These are phyloP conservation scores for Cephonodes hylas DNA, from an alignment of 2,888 invertebrate genomes.

Conservation along the genomic window DNA sequence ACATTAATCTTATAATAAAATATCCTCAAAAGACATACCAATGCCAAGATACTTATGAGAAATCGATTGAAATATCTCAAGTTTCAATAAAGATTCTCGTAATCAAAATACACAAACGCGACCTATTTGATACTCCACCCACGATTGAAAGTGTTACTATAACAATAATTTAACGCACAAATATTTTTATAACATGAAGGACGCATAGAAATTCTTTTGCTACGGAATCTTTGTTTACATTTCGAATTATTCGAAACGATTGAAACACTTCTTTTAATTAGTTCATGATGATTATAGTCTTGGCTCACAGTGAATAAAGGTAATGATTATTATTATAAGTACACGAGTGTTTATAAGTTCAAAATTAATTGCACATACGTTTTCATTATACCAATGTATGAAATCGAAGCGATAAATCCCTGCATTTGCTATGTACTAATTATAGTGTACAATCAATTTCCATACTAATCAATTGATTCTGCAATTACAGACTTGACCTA, in stretches of 20 bases:
- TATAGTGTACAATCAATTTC: constrained; percentile 8
- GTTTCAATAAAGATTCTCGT: not conserved
- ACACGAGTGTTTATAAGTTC: not conserved
- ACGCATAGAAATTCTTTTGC: too few relatives aligned
- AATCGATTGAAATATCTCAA: not conserved
- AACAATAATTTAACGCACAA: not conserved
- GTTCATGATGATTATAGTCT: too few relatives aligned
- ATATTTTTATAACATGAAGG: not conserved
- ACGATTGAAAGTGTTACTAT: not conserved
- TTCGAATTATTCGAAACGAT: too few relatives aligned
- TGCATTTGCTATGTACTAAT: constrained; percentile 5
- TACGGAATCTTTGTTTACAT: too few relatives aligned
- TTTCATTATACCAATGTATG: constrained; percentile 14
- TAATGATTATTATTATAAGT: too few relatives aligned
- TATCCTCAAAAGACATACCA: not conserved
- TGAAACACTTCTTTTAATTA: too few relatives aligned
- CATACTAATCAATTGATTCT: constrained; percentile 61
- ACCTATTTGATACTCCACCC: not conserved
- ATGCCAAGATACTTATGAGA: not conserved
- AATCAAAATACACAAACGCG: not conserved
- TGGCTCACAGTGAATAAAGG: too few relatives aligned
- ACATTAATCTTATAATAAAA: not conserved
- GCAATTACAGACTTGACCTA: constrained; percentile 57
- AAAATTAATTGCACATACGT: not conserved
- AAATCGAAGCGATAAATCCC: constrained; percentile 27